Base-by-base conservation (phyloP, 2,797 vertebrate species). In the Clarias laeviceps region DNA sequence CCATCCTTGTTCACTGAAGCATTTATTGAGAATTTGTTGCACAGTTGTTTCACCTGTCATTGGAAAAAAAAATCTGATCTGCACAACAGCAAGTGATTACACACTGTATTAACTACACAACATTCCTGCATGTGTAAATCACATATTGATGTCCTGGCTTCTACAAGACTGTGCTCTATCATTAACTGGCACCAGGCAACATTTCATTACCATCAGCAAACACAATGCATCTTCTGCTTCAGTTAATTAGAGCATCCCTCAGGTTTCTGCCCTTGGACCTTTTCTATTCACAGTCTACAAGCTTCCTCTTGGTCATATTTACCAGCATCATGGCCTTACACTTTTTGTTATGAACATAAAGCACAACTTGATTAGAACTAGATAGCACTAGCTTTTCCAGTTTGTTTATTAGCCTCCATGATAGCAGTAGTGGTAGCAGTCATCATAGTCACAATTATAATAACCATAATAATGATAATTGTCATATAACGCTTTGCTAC, bases 91-190 rank as follows among this genome's bases (percentile, higher is more conserved):
- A 80, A 61, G 77, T 32, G 77, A 80, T 80, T 80, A 45, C 61
- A 80, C 77, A 80, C 77, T 64, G 59, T 80, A 80, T 80, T 80
- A 80, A 80, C 77, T 80, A 18, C 77, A 40, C 6, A 80, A 80
- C 59, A 64, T 80, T 64, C 59, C 3, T 64, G 59, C 24, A 27
- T 45, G 77, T 45, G 24, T 64, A 80, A 62, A 80, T 80, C n/a
- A 64, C 24, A 64, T 80, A 64, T 64, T 80, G 59, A 80, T 64
- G 59, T 64, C n/a, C 22, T 61, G 34, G 77, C 24, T 45, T 64
- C 40, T 27, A 64, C 34, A 27, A 64, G 34, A 40, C 45, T 45
- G 34, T 27, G 59, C 59, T 40, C 37, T 27, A 18, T 64, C 56
- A 78, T 37, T n/a, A 56, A 54, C 56, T 61, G 11, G n/a, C 45